Percentiles rank a stretch among this genome's conserved stretches.
Conservation (phyloP, 2,113 vertebrate genomes). For the Scomber colias region DNA sequence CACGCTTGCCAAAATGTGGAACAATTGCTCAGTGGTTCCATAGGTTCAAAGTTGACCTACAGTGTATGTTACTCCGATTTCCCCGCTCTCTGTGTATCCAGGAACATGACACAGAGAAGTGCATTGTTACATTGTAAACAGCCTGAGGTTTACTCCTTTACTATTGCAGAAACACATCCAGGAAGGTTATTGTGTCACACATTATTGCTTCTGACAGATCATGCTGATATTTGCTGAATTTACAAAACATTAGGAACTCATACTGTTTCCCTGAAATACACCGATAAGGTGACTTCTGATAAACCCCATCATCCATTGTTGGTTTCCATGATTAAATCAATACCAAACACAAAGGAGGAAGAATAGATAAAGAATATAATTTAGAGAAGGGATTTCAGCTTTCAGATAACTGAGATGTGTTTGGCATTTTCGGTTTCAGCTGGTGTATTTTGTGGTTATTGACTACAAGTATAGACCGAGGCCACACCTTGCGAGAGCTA, state of each 20-base stretch:
- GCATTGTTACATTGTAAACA: background rate
- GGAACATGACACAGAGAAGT: slow-evolving; percentile 4
- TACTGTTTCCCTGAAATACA: slow-evolving; percentile 1
- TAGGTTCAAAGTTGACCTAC: slow-evolving; percentile 3
- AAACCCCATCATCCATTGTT: background rate
- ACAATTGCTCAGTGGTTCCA: background rate
- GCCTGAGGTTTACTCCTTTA: slow-evolving; percentile 2
- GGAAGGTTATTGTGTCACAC: background rate
- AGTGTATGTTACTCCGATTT: background rate
- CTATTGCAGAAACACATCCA: background rate
- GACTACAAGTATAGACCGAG: slow-evolving; percentile 3
- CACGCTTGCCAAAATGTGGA: background rate
- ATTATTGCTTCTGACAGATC: slow-evolving; percentile 23
- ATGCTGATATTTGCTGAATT: background rate
- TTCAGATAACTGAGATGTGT: background rate
- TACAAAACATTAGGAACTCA: background rate
- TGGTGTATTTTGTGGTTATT: background rate
- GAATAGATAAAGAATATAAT: background rate
- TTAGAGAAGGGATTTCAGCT: background rate
- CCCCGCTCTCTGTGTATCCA: background rate
- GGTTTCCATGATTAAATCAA: slow-evolving; percentile 5
- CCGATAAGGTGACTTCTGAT: background rate
- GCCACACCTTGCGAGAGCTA: slow-evolving; percentile 1
- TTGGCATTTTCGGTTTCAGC: background rate
- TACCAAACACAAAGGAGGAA: background rate